Evolutionary conservation across 2,888 invertebrate species (phyloP).

Genomic region (Mamestra brassicae): DNA sequence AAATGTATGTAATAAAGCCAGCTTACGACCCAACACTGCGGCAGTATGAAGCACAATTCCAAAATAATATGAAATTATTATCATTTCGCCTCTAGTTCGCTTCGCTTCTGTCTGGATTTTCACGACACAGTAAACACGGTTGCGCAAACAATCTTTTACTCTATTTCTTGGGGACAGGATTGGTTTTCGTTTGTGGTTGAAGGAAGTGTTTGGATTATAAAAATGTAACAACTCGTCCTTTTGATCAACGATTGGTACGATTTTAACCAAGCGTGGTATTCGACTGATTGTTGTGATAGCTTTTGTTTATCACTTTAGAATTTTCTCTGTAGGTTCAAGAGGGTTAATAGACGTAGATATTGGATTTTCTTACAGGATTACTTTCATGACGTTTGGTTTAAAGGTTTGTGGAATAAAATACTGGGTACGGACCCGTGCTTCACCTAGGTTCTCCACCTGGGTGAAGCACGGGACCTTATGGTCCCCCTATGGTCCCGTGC

Average conservation of each 20-base stretch:
- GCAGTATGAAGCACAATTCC: conserved; percentile 66
- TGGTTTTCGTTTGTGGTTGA: conserved; percentile 29
- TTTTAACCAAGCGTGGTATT: conserved; percentile 61
- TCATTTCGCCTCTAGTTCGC: conserved; percentile 65
- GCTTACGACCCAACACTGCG: conserved; percentile 66
- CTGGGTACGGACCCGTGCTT: too few species aligned
- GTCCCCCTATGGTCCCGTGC: too few species aligned
- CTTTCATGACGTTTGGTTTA: not conserved
- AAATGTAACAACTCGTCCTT: conserved; percentile 55
- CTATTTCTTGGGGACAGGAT: conserved; percentile 24
- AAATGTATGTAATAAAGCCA: conserved; percentile 68
- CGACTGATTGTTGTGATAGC: conserved; percentile 47
- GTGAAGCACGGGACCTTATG: too few species aligned
- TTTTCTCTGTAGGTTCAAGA: conserved; percentile 11
- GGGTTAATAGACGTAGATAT: not conserved
- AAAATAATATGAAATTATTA: conserved; percentile 71
- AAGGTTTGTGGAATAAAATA: not conserved
- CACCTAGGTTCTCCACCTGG: too few species aligned
- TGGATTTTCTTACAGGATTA: conserved; percentile 7
- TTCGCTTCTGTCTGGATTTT: conserved; percentile 62
- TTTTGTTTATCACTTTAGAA: conserved; percentile 55
- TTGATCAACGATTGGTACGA: conserved; percentile 62
- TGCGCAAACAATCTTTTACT: conserved; percentile 24
- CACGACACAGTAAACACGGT: conserved; percentile 62
- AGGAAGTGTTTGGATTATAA: conserved; percentile 58